A percentile compares a stretch with the other conserved stretches of the same genome.
These are phyloP conservation scores for Halocynthia roretzi DNA, from an alignment of 23 tunicate genomes.

Conservation along the genomic window DNA sequence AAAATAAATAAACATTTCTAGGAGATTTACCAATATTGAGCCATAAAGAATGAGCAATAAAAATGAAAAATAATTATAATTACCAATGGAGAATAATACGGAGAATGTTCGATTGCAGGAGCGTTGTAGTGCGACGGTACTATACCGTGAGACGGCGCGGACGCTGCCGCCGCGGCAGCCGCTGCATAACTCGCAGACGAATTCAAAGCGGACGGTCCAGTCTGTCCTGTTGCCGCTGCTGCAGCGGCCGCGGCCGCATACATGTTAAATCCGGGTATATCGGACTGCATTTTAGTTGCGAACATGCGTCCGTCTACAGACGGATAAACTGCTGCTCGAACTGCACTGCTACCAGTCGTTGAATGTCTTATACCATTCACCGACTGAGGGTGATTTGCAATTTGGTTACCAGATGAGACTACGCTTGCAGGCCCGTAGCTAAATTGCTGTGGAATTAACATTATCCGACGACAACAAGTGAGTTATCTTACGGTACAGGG, in stretches of 20 bases:
- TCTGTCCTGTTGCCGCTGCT: slow-evolving; percentile 34
- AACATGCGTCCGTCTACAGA: slow-evolving; percentile 56
- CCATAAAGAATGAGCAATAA: background rate
- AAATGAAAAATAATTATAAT: slow-evolving; percentile 4
- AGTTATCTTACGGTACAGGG: no score
- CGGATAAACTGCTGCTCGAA: slow-evolving; percentile 25
- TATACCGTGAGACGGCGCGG: slow-evolving; percentile 55
- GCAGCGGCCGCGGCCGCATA: slow-evolving; percentile 41
- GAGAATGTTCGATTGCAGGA: slow-evolving; percentile 57
- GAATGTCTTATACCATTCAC: background rate
- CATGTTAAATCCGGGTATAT: slow-evolving; percentile 64
- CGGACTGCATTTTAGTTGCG: slow-evolving; percentile 82
- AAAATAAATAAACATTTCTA: background rate
- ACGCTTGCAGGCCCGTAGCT: no score
- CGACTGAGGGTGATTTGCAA: no score
- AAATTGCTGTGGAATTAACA: no score
- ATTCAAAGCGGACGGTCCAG: slow-evolving; percentile 62
- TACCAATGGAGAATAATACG: slow-evolving; percentile 70
- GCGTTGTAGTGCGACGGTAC: slow-evolving; percentile 71
- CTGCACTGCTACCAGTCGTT: slow-evolving; percentile 35
- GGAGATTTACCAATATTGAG: background rate
- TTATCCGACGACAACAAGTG: no score
- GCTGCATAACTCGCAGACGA: slow-evolving; percentile 69
- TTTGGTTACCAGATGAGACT: no score
- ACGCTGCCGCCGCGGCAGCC: slow-evolving; percentile 52